Percentiles rank a stretch among this genome's conserved stretches.
Evolutionary conservation across 2,113 vertebrate species (phyloP).

Genomic region (Notiomystis cincta): DNA sequence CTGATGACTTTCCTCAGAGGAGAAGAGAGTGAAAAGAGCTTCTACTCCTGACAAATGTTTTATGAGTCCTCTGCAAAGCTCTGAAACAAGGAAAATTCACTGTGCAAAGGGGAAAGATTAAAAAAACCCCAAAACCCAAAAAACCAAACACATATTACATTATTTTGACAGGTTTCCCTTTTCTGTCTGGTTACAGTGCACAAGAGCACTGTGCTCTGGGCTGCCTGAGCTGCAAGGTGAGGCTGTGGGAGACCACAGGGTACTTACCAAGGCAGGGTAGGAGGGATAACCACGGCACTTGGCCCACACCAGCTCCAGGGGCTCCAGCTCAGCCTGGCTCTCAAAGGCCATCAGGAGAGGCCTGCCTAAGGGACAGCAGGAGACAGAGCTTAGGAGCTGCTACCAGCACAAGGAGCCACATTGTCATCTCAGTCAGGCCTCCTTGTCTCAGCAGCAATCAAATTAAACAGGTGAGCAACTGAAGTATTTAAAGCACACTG

Average conservation of each 20-base stretch:
- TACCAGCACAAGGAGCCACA: neutral
- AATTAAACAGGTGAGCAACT: neutral
- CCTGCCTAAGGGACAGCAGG: conserved; percentile 73
- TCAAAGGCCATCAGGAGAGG: conserved; percentile 81
- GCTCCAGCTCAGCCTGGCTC: conserved; percentile 84
- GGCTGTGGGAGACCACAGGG: neutral
- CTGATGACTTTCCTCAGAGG: neutral
- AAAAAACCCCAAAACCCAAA: too few species aligned
- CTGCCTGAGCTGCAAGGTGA: neutral
- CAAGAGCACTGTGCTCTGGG: neutral
- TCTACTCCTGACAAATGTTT: neutral
- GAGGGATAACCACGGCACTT: conserved; percentile 98
- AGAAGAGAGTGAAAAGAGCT: neutral
- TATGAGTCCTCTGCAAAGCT: neutral
- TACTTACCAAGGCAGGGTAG: conserved; percentile 93
- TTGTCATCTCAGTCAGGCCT: neutral
- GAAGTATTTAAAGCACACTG: neutral
- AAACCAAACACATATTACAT: neutral
- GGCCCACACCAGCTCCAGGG: conserved; percentile 95
- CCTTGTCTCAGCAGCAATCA: neutral
- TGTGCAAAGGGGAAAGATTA: neutral
- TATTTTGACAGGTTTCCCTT: neutral
- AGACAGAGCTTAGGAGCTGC: conserved; percentile 21
- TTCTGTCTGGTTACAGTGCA: neutral
- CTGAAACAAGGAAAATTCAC: neutral